Base-by-base conservation (phyloP, 2,797 vertebrate species). In the Myotis vivesi region DNA sequence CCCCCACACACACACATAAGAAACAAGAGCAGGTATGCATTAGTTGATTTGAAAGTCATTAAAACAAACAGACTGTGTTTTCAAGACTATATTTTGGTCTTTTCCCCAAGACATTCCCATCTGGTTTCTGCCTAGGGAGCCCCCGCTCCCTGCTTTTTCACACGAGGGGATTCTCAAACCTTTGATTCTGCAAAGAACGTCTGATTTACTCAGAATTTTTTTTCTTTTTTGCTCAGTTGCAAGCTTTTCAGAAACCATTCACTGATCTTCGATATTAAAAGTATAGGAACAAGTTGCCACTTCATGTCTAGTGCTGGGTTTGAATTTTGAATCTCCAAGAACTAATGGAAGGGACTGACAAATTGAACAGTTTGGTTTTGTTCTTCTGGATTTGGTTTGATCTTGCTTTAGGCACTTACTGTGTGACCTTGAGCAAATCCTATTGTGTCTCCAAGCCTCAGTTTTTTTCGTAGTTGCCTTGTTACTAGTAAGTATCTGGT, bases 211-310 rank as follows among this genome's bases (percentile, higher is more conserved):
- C 30, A 62, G 28, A 25, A 55, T 22, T 16, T 38, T 38, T 89
- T 30, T 1, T 41, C 86, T 94, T 71, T 13, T 33, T 81, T 81
- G 55, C 30, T 66, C 46, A 1, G 1, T 8, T 44, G 16, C 44
- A 84, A 85, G 19, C 77, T 90, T 73, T 89, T 86, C 30, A 88
- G 89, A 95, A 90, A 83, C 7, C 4, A 28, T 11, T 81, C n/a
- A 30, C n/a, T 66, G 41, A 59, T 85, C 46, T 72, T 20, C 17
- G 38, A 2, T 41, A 83, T 69, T 81, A 49, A 94, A 71, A 23
- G 30, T 51, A 30, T 11, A 53, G 15, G 19, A 85, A 30, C n/a
- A 33, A 91, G 36, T 23, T 22, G 25, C 66, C 25, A 46, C 25
- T 75, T 68, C 6, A 28, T 8, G 41, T 69, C 71, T 49, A 28